Evolutionary conservation across 92 coral and sea anemone species (phyloP).

Genomic region (Actinernus sp.): DNA sequence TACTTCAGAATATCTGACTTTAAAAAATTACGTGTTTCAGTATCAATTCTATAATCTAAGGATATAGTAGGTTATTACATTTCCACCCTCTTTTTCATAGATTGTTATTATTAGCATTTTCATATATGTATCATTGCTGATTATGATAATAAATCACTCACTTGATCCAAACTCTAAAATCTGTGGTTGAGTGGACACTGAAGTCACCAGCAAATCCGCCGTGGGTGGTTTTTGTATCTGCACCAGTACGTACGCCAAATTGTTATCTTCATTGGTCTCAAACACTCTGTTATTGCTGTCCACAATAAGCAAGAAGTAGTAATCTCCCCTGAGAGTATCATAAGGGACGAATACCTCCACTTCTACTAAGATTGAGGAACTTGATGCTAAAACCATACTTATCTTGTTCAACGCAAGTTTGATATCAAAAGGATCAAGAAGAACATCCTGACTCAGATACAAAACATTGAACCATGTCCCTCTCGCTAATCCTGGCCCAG

Average conservation of each 20-base stretch:
- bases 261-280: slow-evolving; percentile 69
- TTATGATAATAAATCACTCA: slow-evolving; percentile 9
- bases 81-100: too few relatives aligned
- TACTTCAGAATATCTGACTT: too few relatives aligned
- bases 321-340: slow-evolving; percentile 66
- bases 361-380: slow-evolving; percentile 30
- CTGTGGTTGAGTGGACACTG: slow-evolving; percentile 51
- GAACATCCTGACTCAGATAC: slow-evolving; percentile 74
- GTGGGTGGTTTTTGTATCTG: slow-evolving; percentile 52
- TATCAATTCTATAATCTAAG: too few relatives aligned
- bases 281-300: slow-evolving; percentile 63
- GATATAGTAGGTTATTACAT: too few relatives aligned
- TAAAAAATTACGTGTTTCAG: too few relatives aligned
- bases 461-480: slow-evolving; percentile 65
- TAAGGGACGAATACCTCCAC: slow-evolving; percentile 70
- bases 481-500: slow-evolving; percentile 31
- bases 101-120: too few relatives aligned
- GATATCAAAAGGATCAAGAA: slow-evolving; percentile 75
- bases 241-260: slow-evolving; percentile 53
- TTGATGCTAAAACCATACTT: slow-evolving; percentile 16
- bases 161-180: slow-evolving; percentile 51
- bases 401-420: slow-evolving; percentile 40
- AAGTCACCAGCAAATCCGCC: slow-evolving; percentile 73
- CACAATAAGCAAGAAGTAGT: slow-evolving; percentile 62
- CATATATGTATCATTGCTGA: too few relatives aligned